Conservation (phyloP, 2,888 invertebrate genomes). For the Spodoptera littoralis region DNA sequence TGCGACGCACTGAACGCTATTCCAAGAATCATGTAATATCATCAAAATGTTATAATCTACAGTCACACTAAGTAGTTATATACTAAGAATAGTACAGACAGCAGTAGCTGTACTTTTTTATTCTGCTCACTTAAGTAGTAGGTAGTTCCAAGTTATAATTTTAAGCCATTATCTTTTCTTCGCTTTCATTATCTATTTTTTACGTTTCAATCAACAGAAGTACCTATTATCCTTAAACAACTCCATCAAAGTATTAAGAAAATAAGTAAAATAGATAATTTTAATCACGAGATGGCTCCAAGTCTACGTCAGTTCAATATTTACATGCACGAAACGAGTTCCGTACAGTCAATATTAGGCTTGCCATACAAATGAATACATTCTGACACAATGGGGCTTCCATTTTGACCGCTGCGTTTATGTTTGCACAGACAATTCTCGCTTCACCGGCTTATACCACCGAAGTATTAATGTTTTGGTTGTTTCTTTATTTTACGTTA, state of each 20-base stretch:
- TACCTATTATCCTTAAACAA: not conserved
- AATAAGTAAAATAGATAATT: constrained; percentile 59
- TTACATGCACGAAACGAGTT: constrained; percentile 84
- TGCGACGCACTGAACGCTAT: too few species aligned
- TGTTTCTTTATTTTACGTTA: constrained; percentile 52
- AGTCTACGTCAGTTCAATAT: constrained; percentile 68
- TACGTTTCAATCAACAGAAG: too few species aligned
- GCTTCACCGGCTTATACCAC: constrained; percentile 78
- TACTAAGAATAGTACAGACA: too few species aligned
- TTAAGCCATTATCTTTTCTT: too few species aligned
- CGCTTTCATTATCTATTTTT: too few species aligned
- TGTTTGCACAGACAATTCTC: constrained; percentile 86
- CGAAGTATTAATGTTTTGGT: constrained; percentile 68
- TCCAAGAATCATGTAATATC: too few species aligned
- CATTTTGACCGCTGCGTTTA: constrained; percentile 83
- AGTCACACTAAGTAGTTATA: too few species aligned
- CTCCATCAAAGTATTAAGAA: constrained; percentile 4
- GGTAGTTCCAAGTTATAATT: too few species aligned
- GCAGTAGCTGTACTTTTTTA: too few species aligned
- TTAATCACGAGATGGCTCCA: constrained; percentile 71
- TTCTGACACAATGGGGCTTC: constrained; percentile 86
- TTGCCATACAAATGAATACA: constrained; percentile 88
- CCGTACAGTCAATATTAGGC: constrained; percentile 83
- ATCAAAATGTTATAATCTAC: too few species aligned
- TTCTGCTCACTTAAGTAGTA: too few species aligned